Base-by-base conservation (phyloP, 2,888 invertebrate genomes). In the Stegana nigrithorax region DNA sequence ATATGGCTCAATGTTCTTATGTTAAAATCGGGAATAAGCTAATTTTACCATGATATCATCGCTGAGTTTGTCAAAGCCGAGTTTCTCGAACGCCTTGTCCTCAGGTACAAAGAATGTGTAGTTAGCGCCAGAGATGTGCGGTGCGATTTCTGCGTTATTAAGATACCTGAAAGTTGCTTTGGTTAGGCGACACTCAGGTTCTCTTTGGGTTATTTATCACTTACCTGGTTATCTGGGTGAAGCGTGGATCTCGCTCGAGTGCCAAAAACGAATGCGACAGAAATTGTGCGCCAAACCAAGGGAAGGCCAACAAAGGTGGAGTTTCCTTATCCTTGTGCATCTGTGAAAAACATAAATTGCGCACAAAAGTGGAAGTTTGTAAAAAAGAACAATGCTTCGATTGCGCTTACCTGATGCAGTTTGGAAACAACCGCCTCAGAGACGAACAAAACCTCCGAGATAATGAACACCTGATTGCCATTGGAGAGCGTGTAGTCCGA, bases 101-200 rank as follows among this genome's bases (percentile, higher is more conserved):
- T 88, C 89, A 6, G 91, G 92, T 53, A 91, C 91, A 81, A 92
- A 90, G 78, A 92, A 89, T 1, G 92, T 91, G 81, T 90, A 90
- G 64, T 89, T 89, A 17, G 89, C 88, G n/a, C 89, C 89, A 23
- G 89, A 88, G 51, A 90, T 87, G 69, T 88, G 88, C 3, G 89
- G 89, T 1, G 89, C 89, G 57, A 90, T 86, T 79, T 90, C 89
- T 1, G 89, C 89, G 69, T 88, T 85, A 80, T 89, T 90, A n/a
- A 90, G 82, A 79, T 89, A 89, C 74, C 89, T 86, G 44, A 12
- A 62, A 59, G 29, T 32, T n/a, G n/a, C n/a, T n/a, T n/a, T n/a
- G n/a, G n/a, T n/a, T n/a, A n/a, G n/a, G n/a, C n/a, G n/a, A n/a
- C n/a, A n/a, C n/a, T 29, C 10, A 6, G 29, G 29, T 29, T 29